Conservation (phyloP, 1,140 invertebrate species). For the Parasteatoda tepidariorum region DNA sequence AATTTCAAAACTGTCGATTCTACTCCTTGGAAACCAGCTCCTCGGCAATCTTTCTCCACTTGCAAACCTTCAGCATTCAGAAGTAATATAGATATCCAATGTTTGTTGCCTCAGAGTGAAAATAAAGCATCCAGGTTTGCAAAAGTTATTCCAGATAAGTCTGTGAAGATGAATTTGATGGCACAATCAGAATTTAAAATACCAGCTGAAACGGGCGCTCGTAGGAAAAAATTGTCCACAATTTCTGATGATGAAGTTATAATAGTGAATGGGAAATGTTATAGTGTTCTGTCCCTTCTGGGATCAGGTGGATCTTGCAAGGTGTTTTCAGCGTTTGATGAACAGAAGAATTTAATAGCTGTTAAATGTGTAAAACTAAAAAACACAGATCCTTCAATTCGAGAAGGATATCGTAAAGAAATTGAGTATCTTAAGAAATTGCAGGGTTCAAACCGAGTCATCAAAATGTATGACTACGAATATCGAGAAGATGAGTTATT, state of each 20-base stretch:
- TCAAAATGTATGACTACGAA: conserved; percentile 86
- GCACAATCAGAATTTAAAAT: background rate
- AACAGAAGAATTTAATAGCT: conserved; percentile 68
- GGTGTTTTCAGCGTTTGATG: conserved; percentile 72
- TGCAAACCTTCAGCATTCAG: background rate
- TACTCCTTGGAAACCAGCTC: background rate
- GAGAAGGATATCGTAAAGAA: conserved; percentile 90
- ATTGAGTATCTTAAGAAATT: conserved; percentile 85
- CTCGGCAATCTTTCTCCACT: background rate
- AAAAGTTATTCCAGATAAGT: background rate
- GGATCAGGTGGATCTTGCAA: conserved; percentile 76
- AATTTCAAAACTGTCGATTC: background rate
- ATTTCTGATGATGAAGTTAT: background rate
- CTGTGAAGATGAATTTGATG: background rate
- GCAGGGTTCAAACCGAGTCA: conserved; percentile 82
- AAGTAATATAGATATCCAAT: background rate
- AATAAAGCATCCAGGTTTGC: background rate
- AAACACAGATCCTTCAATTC: conserved; percentile 76
- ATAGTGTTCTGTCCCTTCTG: conserved; percentile 69
- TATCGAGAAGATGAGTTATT: conserved; percentile 73
- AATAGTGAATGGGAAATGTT: conserved; percentile 68
- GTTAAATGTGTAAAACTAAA: conserved; percentile 79
- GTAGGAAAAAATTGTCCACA: background rate
- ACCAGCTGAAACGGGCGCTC: background rate
- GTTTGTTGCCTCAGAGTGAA: conserved; percentile 18